Base-by-base conservation (phyloP, 2,797 vertebrate genomes). In the Pangasius larnaudii region DNA sequence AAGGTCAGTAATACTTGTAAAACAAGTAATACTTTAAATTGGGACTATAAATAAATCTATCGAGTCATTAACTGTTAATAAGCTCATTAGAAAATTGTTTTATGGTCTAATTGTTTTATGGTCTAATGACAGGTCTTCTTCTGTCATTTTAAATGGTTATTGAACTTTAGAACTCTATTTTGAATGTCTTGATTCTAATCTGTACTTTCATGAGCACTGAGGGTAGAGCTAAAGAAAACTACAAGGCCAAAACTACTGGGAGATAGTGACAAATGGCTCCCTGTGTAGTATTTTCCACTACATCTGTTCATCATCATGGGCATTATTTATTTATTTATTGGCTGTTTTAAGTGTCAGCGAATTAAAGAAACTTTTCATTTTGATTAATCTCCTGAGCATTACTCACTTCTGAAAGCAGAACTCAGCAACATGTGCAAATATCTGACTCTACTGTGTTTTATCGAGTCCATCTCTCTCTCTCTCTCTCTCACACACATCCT, bases 371-470 rank as follows among this genome's bases (percentile, higher is more conserved):
- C 53, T 74, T 84, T 85, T 85, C 67, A 33, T 82, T 86, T 75
- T 82, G 78, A 89, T 69, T 58, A 77, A 77, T 61, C 83, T 49
- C 72, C 46, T 51, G 56, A 46, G 89, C 77, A 74, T 36, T 42
- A 75, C 18, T 51, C 80, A 85, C 61, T 78, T 86, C 42, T 46
- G 53, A 69, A 33, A 69, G 81, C 53, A 51, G 53, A 87, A 88
- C 46, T 49, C 78, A 79, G 75, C 51, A 79, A 85, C 84, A 78
- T 27, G 39, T 77, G 49, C 49, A 84, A 87, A 88, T 86, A 63
- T 63, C 59, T 81, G 87, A 58, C 58, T 24, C 11, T 24, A 13
- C 27, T 39, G 42, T 30, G 61, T 83, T 91, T 88, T 84, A 91
- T 89, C 67, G 33, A 86, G 61, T 77, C 53, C 69, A 61, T 83